phyloP scores from a whole-genome alignment of 2,797 vertebrate genomes.

The Poeciliopsis infans region DNA sequence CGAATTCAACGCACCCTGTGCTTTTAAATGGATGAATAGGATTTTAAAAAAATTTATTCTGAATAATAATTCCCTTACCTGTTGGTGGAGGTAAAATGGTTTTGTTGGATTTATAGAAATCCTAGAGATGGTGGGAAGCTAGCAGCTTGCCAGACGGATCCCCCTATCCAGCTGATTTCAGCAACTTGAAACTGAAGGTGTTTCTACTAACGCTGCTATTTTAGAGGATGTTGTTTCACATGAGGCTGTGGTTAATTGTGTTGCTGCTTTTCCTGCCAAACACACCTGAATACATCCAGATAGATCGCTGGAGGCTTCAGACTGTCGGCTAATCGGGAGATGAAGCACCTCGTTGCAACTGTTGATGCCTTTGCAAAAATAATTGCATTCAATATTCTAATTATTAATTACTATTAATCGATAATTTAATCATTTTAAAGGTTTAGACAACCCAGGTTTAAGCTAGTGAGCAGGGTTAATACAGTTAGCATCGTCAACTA shows the following conservation, averaged over 20 bases:
- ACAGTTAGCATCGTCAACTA: background rate
- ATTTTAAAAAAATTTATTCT: background rate
- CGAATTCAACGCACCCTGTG: slow-evolving; percentile 65
- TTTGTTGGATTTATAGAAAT: background rate
- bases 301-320: background rate
- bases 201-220: background rate
- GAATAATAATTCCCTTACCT: background rate
- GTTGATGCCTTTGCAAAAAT: background rate
- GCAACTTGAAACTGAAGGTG: background rate
- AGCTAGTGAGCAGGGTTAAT: background rate
- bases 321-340: background rate
- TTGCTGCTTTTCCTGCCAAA: background rate
- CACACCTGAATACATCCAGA: background rate
- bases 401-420: too few species aligned
- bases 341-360: background rate
- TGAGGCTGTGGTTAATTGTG: background rate
- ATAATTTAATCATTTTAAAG: background rate
- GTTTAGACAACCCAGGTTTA: background rate
- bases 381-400: too few species aligned
- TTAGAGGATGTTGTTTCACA: background rate
- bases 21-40: slow-evolving; percentile 30
- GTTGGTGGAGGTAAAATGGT: background rate
- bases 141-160: background rate
- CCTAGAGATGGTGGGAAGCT: background rate
- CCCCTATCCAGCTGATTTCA: background rate